A percentile compares a stretch with the other conserved stretches of the same genome.
Evolutionary conservation across 2,797 vertebrate genomes (phyloP).

Genomic region (Picus viridis): DNA sequence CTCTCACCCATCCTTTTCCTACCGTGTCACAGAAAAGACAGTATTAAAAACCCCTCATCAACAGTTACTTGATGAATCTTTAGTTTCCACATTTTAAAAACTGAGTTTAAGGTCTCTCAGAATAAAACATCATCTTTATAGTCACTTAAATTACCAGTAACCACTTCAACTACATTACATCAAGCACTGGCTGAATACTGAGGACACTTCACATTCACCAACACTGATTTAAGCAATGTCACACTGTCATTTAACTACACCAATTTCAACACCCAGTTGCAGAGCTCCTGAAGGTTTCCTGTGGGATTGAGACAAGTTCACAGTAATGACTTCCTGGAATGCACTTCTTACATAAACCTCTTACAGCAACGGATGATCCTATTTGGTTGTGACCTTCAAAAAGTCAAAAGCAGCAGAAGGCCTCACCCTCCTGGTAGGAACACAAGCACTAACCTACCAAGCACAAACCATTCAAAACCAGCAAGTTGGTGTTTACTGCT

Average conservation of each 20-base stretch:
- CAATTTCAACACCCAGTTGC: background rate
- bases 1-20: background rate
- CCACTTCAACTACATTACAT: background rate
- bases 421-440: background rate
- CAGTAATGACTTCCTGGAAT: constrained; percentile 27
- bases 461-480: background rate
- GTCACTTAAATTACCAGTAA: background rate
- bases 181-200: background rate
- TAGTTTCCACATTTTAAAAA: background rate
- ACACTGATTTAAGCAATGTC: background rate
- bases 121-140: background rate
- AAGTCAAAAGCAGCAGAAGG: background rate
- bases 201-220: background rate
- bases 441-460: background rate
- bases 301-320: background rate
- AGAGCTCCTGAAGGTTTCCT: background rate
- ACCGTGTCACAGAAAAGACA: background rate
- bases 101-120: background rate
- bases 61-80: background rate
- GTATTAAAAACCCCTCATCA: background rate
- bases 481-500: background rate
- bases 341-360: constrained; percentile 17
- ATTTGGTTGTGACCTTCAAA: background rate
- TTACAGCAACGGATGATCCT: background rate
- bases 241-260: background rate